These are phyloP conservation scores for Drosophila pseudoananassae DNA, from an alignment of 1,140 invertebrate species.

Conservation along the genomic window DNA sequence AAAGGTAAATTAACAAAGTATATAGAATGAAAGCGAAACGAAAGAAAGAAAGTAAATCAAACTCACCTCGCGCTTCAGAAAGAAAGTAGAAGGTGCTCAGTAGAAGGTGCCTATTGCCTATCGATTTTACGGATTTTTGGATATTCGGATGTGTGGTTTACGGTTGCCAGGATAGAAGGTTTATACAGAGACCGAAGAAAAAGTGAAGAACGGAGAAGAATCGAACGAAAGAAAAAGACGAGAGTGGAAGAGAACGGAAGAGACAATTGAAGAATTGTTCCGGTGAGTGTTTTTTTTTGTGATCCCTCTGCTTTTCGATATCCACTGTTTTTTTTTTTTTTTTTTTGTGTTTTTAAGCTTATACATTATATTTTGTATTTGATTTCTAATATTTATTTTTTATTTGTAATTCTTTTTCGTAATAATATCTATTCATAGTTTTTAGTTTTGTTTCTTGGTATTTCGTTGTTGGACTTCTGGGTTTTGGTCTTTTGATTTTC, in stretches of 20 bases:
- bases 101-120: conserved; percentile 18
- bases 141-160: conserved; percentile 1
- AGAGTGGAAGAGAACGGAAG: conserved; percentile 1
- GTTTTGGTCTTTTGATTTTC: conserved; percentile 21
- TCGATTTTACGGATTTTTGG: conserved; percentile 7
- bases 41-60: conserved; percentile 52
- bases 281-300: not conserved
- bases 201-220: conserved; percentile 9
- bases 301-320: conserved; percentile 38
- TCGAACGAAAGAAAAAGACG: conserved; percentile 26
- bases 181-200: conserved; percentile 26
- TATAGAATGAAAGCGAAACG: conserved; percentile 32
- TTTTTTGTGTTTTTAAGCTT: conserved; percentile 13
- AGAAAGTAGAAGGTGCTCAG: conserved; percentile 55
- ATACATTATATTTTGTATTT: conserved; percentile 1
- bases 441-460: conserved; percentile 34
- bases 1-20: not conserved
- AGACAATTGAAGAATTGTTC: conserved; percentile 1
- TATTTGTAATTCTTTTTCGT: conserved; percentile 13
- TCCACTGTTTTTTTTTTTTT: conserved; percentile 16
- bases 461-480: conserved; percentile 26
- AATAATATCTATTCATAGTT: conserved; percentile 15
- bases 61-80: conserved; percentile 65
- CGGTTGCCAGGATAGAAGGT: conserved; percentile 20
- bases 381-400: conserved; percentile 22